These are phyloP conservation scores for Drosophila subquinaria DNA, from an alignment of 2,888 invertebrate genomes.

Conservation along the genomic window DNA sequence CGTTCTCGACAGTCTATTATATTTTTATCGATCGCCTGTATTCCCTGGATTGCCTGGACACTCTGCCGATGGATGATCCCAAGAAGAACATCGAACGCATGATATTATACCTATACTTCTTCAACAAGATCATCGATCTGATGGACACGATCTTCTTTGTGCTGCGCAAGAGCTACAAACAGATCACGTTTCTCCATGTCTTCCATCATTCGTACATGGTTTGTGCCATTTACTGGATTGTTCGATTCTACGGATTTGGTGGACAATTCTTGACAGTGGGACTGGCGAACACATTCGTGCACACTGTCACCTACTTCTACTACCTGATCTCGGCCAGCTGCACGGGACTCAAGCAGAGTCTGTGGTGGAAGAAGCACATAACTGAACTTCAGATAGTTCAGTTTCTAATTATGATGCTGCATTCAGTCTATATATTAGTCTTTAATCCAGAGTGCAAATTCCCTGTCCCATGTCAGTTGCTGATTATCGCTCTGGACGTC, in stretches of 20 bases:
- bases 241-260: slow-evolving; percentile 19
- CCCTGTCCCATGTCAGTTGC: background rate
- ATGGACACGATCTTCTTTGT: slow-evolving; percentile 33
- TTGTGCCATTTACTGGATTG: background rate
- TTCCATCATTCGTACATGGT: slow-evolving; percentile 24
- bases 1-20: slow-evolving; percentile 3
- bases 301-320: slow-evolving; percentile 19
- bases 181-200: slow-evolving; percentile 28
- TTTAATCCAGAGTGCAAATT: slow-evolving; percentile 12
- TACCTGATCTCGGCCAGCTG: slow-evolving; percentile 16
- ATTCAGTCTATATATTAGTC: slow-evolving; percentile 7
- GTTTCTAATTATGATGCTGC: background rate
- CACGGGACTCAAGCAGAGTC: background rate
- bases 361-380: slow-evolving; percentile 35
- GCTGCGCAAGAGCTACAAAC: slow-evolving; percentile 32
- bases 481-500: background rate
- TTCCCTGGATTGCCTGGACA: slow-evolving; percentile 8
- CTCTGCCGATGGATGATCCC: slow-evolving; percentile 3
- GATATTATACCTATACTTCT: background rate
- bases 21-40: background rate
- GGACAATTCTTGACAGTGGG: slow-evolving; percentile 18
- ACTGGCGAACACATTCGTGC: slow-evolving; percentile 16
- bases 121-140: slow-evolving; percentile 32
- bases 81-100: slow-evolving; percentile 9
- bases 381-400: slow-evolving; percentile 20